These are phyloP conservation scores for Donacobius atricapilla DNA, from an alignment of 2,113 vertebrate genomes.

Conservation along the genomic window DNA sequence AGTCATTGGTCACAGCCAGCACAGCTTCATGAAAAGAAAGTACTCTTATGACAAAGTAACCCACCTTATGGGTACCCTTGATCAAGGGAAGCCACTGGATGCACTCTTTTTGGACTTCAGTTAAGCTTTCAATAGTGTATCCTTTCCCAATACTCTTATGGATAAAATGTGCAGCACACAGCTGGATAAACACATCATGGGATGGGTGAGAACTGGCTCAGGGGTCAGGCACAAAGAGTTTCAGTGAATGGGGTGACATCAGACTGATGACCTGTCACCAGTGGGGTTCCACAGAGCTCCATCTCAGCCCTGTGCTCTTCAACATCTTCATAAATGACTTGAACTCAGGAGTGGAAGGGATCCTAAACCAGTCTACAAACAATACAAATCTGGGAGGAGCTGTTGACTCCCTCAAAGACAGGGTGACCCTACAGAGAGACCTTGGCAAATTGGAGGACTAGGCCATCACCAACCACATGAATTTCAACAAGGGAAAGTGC, in stretches of 20 bases:
- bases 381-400: neutral
- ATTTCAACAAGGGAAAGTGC: neutral
- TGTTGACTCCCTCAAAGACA: neutral
- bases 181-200: neutral
- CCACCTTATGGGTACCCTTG: neutral
- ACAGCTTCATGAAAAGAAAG: neutral
- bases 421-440: neutral
- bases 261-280: neutral
- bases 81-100: neutral
- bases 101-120: neutral
- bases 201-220: neutral
- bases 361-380: neutral
- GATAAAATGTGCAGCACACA: neutral
- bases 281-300: rapidly evolving
- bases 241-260: neutral
- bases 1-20: neutral
- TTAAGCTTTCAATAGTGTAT: too few relatives aligned
- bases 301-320: neutral
- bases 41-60: neutral
- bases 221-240: rapidly evolving
- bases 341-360: neutral
- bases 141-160: too few relatives aligned
- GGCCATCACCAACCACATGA: neutral
- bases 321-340: neutral
- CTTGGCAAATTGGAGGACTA: neutral